Conservation (phyloP, 1,140 invertebrate genomes). For the Macrostomum lignano region DNA sequence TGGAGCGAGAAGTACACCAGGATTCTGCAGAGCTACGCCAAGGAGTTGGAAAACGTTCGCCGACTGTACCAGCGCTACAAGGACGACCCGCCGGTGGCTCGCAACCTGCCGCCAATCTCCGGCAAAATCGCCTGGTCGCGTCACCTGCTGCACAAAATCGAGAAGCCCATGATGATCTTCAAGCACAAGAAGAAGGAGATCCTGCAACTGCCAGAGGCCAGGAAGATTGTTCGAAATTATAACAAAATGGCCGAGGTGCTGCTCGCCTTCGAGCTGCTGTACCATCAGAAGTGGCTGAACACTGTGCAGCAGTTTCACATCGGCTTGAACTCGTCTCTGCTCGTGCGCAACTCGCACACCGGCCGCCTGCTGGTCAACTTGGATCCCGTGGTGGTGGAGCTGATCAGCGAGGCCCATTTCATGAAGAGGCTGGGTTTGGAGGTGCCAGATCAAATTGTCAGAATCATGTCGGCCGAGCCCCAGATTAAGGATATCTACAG, state of each 20-base stretch:
- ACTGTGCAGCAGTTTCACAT: slow-evolving; percentile 22
- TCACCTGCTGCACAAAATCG: slow-evolving; percentile 29
- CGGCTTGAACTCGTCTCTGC: slow-evolving; percentile 20
- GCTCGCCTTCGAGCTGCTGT: slow-evolving; percentile 29
- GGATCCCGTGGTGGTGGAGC: slow-evolving; percentile 24
- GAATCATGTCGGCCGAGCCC: slow-evolving; percentile 43
- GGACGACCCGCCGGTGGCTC: slow-evolving; percentile 20
- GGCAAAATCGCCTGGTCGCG: slow-evolving; percentile 29
- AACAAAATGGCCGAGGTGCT: slow-evolving; percentile 33
- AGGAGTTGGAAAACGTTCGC: slow-evolving; percentile 55
- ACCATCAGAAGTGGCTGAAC: slow-evolving; percentile 23
- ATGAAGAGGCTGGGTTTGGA: slow-evolving; percentile 51
- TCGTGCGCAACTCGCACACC: slow-evolving; percentile 16
- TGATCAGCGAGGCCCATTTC: slow-evolving; percentile 57
- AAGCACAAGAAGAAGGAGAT: slow-evolving; percentile 12
- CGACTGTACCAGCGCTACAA: slow-evolving; percentile 29
- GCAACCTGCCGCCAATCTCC: slow-evolving; percentile 27
- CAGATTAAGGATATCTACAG: slow-evolving; percentile 44
- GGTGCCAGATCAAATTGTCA: slow-evolving; percentile 50
- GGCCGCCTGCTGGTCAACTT: slow-evolving; percentile 26
- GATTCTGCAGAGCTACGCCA: slow-evolving; percentile 49
- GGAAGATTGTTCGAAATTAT: slow-evolving; percentile 33
- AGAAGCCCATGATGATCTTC: slow-evolving; percentile 32
- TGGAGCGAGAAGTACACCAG: slow-evolving; percentile 46
- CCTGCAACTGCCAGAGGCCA: slow-evolving; percentile 30